Percentiles rank a stretch among this genome's conserved stretches.
Evolutionary conservation across 2,113 vertebrate genomes (phyloP).

Genomic region (Rissa tridactyla): DNA sequence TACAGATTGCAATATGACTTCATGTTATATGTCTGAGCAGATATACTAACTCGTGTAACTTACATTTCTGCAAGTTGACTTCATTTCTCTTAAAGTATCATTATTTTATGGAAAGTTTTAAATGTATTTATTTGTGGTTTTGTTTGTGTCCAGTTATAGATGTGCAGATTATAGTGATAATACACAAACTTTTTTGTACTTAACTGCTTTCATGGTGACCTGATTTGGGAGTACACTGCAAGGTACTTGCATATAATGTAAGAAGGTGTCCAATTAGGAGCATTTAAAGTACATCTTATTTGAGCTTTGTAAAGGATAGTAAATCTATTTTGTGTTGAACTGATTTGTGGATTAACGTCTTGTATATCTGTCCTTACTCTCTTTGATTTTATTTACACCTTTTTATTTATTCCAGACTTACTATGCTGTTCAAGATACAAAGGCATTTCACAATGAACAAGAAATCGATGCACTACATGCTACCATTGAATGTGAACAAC

Average conservation of each 20-base stretch:
- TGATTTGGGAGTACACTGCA: neutral
- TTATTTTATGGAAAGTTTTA: neutral
- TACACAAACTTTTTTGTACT: neutral
- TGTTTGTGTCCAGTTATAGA: neutral
- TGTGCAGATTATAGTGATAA: neutral
- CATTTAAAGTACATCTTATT: neutral
- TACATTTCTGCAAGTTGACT: neutral
- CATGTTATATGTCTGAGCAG: neutral
- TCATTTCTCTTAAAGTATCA: neutral
- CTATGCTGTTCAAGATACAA: slow-evolving; percentile 94
- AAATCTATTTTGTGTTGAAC: neutral
- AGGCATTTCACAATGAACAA: slow-evolving; percentile 86
- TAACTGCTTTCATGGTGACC: neutral
- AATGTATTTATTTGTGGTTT: neutral
- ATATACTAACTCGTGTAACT: neutral
- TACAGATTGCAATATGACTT: neutral
- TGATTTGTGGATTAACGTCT: neutral
- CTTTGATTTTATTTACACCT: neutral
- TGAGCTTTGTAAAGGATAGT: neutral
- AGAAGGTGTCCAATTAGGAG: neutral
- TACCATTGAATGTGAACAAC: slow-evolving; percentile 97
- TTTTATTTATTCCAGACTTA: slow-evolving; percentile 81
- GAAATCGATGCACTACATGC: slow-evolving; percentile 88
- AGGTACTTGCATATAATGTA: neutral
- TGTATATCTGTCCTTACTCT: neutral